Evolutionary conservation across 2,888 invertebrate species (phyloP).

Genomic region (Volucella inanis): DNA sequence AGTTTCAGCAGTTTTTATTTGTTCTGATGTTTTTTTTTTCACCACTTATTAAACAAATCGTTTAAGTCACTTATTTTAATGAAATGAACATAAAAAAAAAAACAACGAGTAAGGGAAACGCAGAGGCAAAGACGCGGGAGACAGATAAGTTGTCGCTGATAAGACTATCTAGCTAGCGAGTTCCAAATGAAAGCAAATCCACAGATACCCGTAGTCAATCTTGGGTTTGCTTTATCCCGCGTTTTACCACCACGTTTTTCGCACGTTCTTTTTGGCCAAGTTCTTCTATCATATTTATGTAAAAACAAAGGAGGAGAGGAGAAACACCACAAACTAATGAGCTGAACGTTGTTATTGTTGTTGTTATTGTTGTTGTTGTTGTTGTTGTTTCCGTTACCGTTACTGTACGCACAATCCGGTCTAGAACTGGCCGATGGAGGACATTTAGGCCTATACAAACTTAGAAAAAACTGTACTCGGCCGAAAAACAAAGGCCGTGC

Average conservation of each 20-base stretch:
- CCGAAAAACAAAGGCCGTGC: constrained; percentile 9
- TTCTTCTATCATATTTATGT: background rate
- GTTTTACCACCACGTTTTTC: background rate
- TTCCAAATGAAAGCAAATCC: constrained; percentile 23
- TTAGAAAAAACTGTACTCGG: constrained; percentile 41
- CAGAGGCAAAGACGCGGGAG: constrained; percentile 29
- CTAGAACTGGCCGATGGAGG: constrained; percentile 19
- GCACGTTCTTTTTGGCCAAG: background rate
- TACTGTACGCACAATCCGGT: constrained; percentile 15
- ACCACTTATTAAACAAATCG: constrained; percentile 21
- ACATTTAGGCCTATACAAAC: constrained; percentile 43
- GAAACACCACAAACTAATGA: constrained; percentile 40
- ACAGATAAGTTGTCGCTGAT: constrained; percentile 48
- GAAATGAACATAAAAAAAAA: constrained; percentile 5
- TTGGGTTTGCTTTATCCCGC: background rate
- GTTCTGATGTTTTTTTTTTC: constrained; percentile 1
- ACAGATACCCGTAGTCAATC: constrained; percentile 1
- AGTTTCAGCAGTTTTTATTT: background rate
- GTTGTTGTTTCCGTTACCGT: too few species aligned
- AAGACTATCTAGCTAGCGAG: constrained; percentile 34
- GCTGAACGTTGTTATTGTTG: constrained; percentile 37
- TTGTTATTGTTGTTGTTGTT: too few species aligned
- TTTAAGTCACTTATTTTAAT: background rate
- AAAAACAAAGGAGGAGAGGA: background rate
- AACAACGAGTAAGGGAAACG: constrained; percentile 10